Conservation (phyloP, 2,888 invertebrate species). For the Eugnorisma glareosa region DNA sequence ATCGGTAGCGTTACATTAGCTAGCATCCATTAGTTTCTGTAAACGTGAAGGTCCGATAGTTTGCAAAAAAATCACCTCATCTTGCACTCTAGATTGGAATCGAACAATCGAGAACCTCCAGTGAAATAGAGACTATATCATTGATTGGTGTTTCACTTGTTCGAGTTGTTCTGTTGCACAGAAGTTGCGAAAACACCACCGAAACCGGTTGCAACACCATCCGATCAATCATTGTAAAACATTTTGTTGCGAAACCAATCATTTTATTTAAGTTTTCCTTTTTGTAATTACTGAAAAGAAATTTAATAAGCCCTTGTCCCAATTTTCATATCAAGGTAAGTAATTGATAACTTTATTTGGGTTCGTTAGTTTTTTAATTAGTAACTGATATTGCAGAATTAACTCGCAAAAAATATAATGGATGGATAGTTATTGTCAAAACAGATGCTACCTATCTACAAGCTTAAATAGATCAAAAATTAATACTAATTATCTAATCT, state of each 20-base stretch:
- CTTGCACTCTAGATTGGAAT: background rate
- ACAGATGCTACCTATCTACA: background rate
- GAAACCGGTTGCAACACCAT: conserved; percentile 62
- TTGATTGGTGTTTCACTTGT: conserved; percentile 38
- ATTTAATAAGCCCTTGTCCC: conserved; percentile 39
- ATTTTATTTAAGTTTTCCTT: conserved; percentile 56
- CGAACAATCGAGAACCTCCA: conserved; percentile 22
- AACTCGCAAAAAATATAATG: background rate
- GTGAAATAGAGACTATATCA: conserved; percentile 4
- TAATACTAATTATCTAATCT: conserved; percentile 6
- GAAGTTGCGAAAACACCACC: conserved; percentile 59
- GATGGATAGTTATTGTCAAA: conserved; percentile 7
- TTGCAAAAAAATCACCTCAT: background rate
- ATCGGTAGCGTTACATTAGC: background rate
- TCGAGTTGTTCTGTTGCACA: conserved; percentile 45
- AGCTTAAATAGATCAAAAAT: background rate
- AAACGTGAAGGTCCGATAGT: background rate
- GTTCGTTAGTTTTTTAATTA: conserved; percentile 12
- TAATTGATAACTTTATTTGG: conserved; percentile 7
- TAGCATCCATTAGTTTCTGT: background rate
- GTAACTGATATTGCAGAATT: background rate
- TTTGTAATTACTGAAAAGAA: conserved; percentile 44
- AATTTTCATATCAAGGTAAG: conserved; percentile 36
- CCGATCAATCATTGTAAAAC: conserved; percentile 44
- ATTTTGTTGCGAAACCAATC: conserved; percentile 54